Conservation (phyloP, 2,888 invertebrate genomes). For the Poecilus cupreus region DNA sequence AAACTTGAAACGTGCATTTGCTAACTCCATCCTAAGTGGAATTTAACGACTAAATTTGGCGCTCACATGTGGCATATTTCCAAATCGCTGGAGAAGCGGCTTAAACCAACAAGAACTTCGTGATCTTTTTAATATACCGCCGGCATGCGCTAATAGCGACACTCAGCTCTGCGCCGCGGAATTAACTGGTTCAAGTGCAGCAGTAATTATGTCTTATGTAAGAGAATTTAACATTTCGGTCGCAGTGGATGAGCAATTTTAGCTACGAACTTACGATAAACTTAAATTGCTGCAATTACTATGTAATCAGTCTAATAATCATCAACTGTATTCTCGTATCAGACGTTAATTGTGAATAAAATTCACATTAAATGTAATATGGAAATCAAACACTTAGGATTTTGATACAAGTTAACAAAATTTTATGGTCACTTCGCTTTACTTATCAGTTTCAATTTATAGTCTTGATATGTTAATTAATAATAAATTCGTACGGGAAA, state of each 20-base stretch:
- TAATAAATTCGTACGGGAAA: too few species aligned
- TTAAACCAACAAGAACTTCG: background rate
- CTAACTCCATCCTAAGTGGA: slow-evolving; percentile 47
- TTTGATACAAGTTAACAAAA: slow-evolving; percentile 30
- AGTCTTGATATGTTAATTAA: background rate
- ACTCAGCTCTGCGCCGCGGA: background rate
- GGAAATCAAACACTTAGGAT: background rate
- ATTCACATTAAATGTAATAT: slow-evolving; percentile 30
- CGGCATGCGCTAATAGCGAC: background rate
- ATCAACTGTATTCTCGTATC: slow-evolving; percentile 4
- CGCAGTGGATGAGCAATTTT: slow-evolving; percentile 30
- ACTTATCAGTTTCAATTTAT: too few species aligned
- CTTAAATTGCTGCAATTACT: slow-evolving; percentile 30
- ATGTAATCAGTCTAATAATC: slow-evolving; percentile 25
- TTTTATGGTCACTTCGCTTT: too few species aligned
- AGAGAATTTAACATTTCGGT: background rate
- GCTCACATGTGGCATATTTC: slow-evolving; percentile 50
- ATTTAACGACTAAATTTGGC: slow-evolving; percentile 52
- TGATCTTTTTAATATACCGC: background rate
- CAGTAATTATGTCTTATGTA: background rate
- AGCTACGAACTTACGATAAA: slow-evolving; percentile 20
- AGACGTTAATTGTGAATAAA: slow-evolving; percentile 28
- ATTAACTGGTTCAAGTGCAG: slow-evolving; percentile 10
- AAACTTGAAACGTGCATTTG: slow-evolving; percentile 39
- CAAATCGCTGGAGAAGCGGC: slow-evolving; percentile 28